These are phyloP conservation scores for Leptura quadrifasciata DNA, from an alignment of 2,888 invertebrate species.

Conservation along the genomic window DNA sequence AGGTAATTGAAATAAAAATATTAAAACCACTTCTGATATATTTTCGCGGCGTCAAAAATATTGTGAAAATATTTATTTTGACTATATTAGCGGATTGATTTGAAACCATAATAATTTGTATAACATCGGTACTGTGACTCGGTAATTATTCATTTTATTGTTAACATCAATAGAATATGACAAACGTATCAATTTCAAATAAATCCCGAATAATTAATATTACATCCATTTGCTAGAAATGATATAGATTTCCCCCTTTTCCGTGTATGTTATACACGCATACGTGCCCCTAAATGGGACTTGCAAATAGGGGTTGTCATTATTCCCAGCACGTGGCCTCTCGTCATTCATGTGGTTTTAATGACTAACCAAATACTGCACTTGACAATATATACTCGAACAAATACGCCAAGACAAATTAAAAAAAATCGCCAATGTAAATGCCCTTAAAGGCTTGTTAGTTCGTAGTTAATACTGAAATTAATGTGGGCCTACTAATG, in stretches of 20 bases:
- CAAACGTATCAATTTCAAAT: constrained; percentile 45
- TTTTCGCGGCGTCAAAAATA: neutral
- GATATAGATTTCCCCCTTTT: constrained; percentile 41
- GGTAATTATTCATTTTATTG: constrained; percentile 2
- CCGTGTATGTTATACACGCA: constrained; percentile 50
- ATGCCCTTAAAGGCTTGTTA: neutral
- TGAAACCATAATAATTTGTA: neutral
- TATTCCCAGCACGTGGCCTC: constrained; percentile 63
- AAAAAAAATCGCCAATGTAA: constrained; percentile 14
- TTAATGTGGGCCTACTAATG: constrained; percentile 3
- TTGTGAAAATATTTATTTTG: neutral
- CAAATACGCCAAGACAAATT: constrained; percentile 17
- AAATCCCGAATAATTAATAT: constrained; percentile 47
- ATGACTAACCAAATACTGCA: constrained; percentile 68
- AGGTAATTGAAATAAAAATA: too few species aligned
- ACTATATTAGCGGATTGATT: neutral
- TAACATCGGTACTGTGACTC: neutral
- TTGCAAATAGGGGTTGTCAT: constrained; percentile 59
- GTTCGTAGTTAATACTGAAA: neutral
- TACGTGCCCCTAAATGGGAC: constrained; percentile 51
- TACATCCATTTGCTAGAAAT: constrained; percentile 36
- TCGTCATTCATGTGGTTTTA: constrained; percentile 65
- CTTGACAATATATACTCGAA: constrained; percentile 60
- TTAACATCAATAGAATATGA: constrained; percentile 12
- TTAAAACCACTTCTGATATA: neutral